Base-by-base conservation (phyloP, 2,888 invertebrate species). In the Stenchaetothrips biformis region DNA sequence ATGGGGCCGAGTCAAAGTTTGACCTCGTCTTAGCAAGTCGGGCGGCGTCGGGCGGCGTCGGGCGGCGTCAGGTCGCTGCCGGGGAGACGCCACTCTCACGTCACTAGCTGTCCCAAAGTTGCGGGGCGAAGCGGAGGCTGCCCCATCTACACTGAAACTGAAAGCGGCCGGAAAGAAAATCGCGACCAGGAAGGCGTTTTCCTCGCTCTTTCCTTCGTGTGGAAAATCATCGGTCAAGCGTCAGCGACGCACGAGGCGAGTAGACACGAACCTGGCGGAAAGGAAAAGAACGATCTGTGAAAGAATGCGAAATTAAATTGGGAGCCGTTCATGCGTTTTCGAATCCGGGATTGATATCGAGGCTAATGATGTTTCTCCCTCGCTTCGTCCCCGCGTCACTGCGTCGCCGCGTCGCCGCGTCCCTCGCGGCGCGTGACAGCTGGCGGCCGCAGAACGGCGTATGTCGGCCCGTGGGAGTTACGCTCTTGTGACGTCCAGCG, bases 351-450 rank as follows among this genome's bases (percentile, higher is more conserved):
- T 74, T n/a, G 67, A 74, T 25, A 74, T n/a, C 59, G 59, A 25
- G 67, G 67, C 67, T 74, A 74, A 74, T 74, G 67, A 74, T 74
- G 67, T 21, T 74, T 74, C 67, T 25, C 67, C 37, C 37, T 37
- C 37, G 37, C 37, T 37, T 37, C 37, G 37, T 74, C 21, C 67
- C 67, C 59, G 16, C 59, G 37, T 18, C 59, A 13, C 59, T 59
- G 59, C 59, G 59, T 18, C 59, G 59, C 18, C 13, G 53, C 53
- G 16, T 53, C 18, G 13, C 53, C 18, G 13, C 13, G 53, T 53
- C 37, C 37, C 37, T 37, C 37, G 37, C 7, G 67, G 25, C 67
- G 25, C 67, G 67, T 21, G 67, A 74, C 67, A 74, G 67, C 67
- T 74, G 67, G 25, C 67, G 37, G 37, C 37, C 37, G n/a, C n/a